These are phyloP conservation scores for Spizaetus ornatus DNA, from an alignment of 2,113 vertebrate genomes.

Conservation along the genomic window DNA sequence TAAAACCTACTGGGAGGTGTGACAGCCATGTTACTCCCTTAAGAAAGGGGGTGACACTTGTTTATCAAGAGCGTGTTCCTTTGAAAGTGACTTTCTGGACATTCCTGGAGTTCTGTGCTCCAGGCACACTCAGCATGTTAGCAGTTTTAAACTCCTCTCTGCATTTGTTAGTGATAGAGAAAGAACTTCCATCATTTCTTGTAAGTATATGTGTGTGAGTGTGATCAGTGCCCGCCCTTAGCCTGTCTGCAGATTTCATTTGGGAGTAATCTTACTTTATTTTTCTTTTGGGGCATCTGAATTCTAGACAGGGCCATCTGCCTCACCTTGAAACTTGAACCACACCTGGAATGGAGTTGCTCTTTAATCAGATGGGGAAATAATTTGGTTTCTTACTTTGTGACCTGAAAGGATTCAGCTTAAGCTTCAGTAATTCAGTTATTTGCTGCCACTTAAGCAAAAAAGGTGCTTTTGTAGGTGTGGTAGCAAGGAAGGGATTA, in stretches of 20 bases:
- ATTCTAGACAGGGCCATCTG: not conserved
- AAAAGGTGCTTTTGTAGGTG: not conserved
- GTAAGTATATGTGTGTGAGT: not conserved
- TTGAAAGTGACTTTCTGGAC: not conserved
- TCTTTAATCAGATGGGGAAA: not conserved
- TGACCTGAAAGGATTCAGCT: not conserved
- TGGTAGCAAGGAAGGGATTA: not conserved
- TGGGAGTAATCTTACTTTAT: not conserved
- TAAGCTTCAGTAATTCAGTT: not conserved
- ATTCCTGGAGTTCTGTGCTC: not conserved
- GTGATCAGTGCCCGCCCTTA: not conserved
- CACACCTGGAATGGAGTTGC: not conserved
- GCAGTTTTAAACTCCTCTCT: not conserved
- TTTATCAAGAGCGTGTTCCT: not conserved
- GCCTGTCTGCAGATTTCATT: not conserved
- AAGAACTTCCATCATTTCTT: not conserved
- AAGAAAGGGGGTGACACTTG: not conserved
- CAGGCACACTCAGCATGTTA: not conserved
- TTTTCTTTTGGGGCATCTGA: not conserved
- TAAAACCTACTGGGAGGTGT: not conserved
- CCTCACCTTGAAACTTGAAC: not conserved
- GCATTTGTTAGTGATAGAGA: not conserved
- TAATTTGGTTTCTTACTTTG: not conserved
- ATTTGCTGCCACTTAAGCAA: not conserved
- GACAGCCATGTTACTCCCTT: not conserved